Base-by-base conservation (phyloP, 2,113 vertebrate species). In the Tretioscincus oriximinensis region DNA sequence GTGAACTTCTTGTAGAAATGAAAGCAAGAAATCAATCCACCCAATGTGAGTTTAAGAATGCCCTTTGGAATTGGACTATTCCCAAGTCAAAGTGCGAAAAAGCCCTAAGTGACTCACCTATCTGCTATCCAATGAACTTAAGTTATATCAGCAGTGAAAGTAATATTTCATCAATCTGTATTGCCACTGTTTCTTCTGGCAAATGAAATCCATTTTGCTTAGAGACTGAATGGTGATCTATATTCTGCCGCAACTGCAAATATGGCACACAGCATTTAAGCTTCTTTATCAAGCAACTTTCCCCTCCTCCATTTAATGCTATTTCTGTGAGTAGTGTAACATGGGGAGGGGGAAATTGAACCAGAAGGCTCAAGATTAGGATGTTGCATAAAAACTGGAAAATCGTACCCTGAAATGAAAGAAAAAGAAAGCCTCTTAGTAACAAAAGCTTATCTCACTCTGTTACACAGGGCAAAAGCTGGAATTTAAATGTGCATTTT, bases 351-450 rank as follows among this genome's bases (percentile, higher is more conserved):
- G 78, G 84, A 88, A 58, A 83, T 31, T 21, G 87, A 86, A 85
- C 90, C 75, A 83, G 88, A 88, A 91, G 72, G 90, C 81, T 72
- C 9, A 63, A 92, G 84, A 80, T 89, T 75, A 92, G 84, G 89
- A 89, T 66, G 83, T 85, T 91, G 90, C 81, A 3, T 68, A 92
- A 82, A 82, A 89, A 73, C 81, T 90, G 87, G 79, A 80, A 93
- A 88, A 86, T 28, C 60, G 29, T 84, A 26, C 73, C 79, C 20
- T 83, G 78, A 84, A 83, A 81, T 93, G 86, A 92, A 91, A 88
- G 69, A 77, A 91, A 41, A 90, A 78, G 79, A 92, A 84, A 91
- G 85, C 88, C 45, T 92, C 86, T 91, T 91, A 90, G 80, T 90
- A 84, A 81, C 88, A 82, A 31, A 90, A 88, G 85, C 45, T 92